Evolutionary conservation across 2,888 invertebrate species (phyloP), one percentile per base, ranked within the genome.

Genomic region (Pemphredon lugubris): DNA sequence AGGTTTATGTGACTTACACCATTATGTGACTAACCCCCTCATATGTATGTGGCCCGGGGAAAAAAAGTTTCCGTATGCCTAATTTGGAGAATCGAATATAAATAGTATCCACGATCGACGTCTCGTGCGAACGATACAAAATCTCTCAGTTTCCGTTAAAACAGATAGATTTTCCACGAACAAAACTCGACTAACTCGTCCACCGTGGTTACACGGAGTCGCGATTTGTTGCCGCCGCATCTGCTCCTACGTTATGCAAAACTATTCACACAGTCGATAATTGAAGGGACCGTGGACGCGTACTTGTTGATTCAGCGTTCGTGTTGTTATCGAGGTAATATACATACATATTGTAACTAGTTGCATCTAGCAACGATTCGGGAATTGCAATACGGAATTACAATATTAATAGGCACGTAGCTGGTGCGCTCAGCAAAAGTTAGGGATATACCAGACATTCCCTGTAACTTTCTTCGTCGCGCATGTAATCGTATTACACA

Each of bases 301-400:
- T 48, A 48, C 30, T 48, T 48, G 47, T 48, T 48, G 47, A 48
- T 48, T 48, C 47, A 48, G 47, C 14, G 30, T 14, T 14, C 9
- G 30, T 11, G 30, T 9, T 11, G 16, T 14, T 48, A 30, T 48
- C 30, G 30, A 26, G 30, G 30, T 26, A 48, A 30, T 30, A n/a
- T n/a, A n/a, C n/a, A n/a, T n/a, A n/a, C n/a, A 30, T 26, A 26
- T 48, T 48, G n/a, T 48, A 48, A 48, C 47, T 48, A 48, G 47
- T 48, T 48, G 47, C 26, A 48, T 30, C 18, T n/a, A n/a, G 26
- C 9, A 7, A 48, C 30, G 13, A n/a, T n/a, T n/a, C n/a, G n/a
- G n/a, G n/a, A n/a, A n/a, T n/a, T n/a, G n/a, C 16, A 6, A 30
- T 30, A 5, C 13, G 6, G 13, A 30, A 30, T 30, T 30, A 30